phyloP scores from a whole-genome alignment of 2,888 invertebrate species.

The Pyrgus malvae region DNA sequence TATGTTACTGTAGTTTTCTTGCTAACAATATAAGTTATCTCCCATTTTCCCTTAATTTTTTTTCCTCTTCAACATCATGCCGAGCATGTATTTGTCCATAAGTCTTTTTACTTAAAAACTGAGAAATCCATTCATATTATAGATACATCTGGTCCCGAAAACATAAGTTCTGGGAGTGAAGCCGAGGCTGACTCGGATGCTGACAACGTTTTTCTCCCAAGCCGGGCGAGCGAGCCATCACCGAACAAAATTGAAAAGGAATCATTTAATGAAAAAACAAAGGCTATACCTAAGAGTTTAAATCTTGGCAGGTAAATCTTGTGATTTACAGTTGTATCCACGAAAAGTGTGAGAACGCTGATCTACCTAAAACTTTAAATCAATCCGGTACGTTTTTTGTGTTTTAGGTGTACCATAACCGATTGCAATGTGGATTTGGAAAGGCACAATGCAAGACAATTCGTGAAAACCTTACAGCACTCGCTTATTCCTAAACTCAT shows the following conservation, averaged over 20 bases:
- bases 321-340: background rate
- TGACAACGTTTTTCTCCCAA: constrained; percentile 74
- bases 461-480: constrained; percentile 88
- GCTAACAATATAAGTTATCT: too few relatives aligned
- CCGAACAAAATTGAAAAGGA: constrained; percentile 48
- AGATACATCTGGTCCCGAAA: constrained; percentile 86
- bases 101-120: too few relatives aligned
- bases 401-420: constrained; percentile 70
- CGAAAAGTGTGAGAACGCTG: too few relatives aligned
- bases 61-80: too few relatives aligned
- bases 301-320: constrained; percentile 65
- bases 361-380: too few relatives aligned
- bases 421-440: constrained; percentile 92
- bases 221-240: constrained; percentile 63
- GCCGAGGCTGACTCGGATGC: constrained; percentile 76
- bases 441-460: constrained; percentile 92
- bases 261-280: constrained; percentile 50
- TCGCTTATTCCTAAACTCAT: constrained; percentile 89
- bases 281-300: constrained; percentile 68
- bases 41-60: too few relatives aligned
- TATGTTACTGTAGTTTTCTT: too few relatives aligned
- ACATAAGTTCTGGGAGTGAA: constrained; percentile 75
- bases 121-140: too few relatives aligned
- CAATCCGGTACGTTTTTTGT: too few relatives aligned
- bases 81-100: too few relatives aligned